Conservation (phyloP, 2,888 invertebrate genomes). For the Mechanitis messenoides region DNA sequence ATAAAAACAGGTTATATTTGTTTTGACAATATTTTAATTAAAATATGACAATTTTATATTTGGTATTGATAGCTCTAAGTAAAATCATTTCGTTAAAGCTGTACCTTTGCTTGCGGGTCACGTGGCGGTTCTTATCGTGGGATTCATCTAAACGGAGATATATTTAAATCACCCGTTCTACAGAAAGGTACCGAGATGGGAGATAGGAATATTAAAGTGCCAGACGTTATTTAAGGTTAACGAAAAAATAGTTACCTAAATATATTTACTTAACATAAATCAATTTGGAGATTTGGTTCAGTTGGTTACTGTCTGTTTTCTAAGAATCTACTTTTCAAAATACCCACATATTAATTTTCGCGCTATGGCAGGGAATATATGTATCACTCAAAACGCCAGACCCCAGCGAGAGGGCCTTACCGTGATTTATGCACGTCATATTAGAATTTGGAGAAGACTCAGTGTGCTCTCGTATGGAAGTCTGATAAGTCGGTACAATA, state of each 20-base stretch:
- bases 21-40: too few species aligned
- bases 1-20: too few species aligned
- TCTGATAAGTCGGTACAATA: conserved; percentile 24
- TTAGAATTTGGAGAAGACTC: conserved; percentile 28
- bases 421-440: conserved; percentile 32
- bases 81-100: neutral
- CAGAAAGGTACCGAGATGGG: conserved; percentile 24
- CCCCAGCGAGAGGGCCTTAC: conserved; percentile 20
- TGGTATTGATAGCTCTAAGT: conserved; percentile 2
- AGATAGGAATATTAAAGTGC: conserved; percentile 15
- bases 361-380: conserved; percentile 11
- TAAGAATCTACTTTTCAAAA: too few species aligned
- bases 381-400: conserved; percentile 23
- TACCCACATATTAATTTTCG: conserved; percentile 5
- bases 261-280: too few species aligned
- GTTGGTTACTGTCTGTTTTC: too few species aligned
- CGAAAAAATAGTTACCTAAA: too few species aligned
- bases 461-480: conserved; percentile 29
- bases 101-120: conserved; percentile 24
- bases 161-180: conserved; percentile 30
- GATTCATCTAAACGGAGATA: conserved; percentile 29
- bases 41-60: neutral
- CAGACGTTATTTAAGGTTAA: neutral
- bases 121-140: conserved; percentile 27
- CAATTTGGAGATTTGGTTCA: too few species aligned